Base-by-base conservation (phyloP, 92 coral and sea anemone genomes). In the Palythoa grandiflora region DNA sequence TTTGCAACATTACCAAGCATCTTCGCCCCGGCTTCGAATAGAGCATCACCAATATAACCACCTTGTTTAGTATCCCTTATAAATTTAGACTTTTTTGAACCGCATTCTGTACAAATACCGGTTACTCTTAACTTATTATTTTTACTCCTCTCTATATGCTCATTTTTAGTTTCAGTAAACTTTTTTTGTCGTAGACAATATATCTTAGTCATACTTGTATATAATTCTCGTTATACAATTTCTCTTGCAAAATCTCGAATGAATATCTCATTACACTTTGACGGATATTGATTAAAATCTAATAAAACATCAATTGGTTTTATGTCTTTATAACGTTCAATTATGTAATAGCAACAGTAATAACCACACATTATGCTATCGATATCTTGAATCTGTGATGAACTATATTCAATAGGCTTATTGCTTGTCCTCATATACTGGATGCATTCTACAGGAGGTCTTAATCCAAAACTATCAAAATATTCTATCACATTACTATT, bases 381-480 rank as follows among this genome's bases (percentile, higher is more conserved):
- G 0, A 54, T 54, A 54, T 54, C 1, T 54, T 54, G 60, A 54
- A 54, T 54, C 60, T 54, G 60, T 54, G 60, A 2, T 54, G 60
- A 54, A 3, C 12, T 54, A 54, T 2, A 54, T 14, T 54, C 16
- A 40, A 79, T 48, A 0, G 68, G 68, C 38, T 79, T 53, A 19
- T 8, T 8, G n/a, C 84, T 79, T 51, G 84, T 53, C 1, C n/a
- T 79, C 70, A 79, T 44, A 17, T 47, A 79, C 53, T 79, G 0
- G n/a, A 79, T 40, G 8, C 28, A 16, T 20, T 79, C 75, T 0
- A n/a, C 1, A 28, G 84, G 84, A 6, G 84, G 72, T 79, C 9
- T 54, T 0, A 57, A 12, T 57, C 65, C 65, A 57, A 57, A 57
- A 1, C 3, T 10, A 10, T 57, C 85, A 51, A 53, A 79, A 44